A percentile compares a stretch with the other conserved stretches of the same genome.
phyloP scores from a whole-genome alignment of 2,113 vertebrate genomes.

The Fregata magnificens region DNA sequence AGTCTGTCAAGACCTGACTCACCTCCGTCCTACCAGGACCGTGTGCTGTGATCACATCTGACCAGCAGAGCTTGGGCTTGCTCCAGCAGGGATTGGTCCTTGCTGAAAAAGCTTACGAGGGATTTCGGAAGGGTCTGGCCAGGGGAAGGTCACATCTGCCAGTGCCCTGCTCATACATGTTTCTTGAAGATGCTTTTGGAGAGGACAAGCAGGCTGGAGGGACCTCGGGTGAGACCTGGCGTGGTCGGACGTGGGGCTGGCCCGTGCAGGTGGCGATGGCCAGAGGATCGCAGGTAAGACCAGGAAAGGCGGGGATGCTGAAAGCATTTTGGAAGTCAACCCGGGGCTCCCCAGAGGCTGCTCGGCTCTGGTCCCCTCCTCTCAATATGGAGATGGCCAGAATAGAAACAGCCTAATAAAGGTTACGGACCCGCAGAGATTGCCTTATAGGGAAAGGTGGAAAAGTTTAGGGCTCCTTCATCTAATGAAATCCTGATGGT shows the following conservation, averaged over 20 bases:
- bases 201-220: background rate
- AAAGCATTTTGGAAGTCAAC: background rate
- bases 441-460: background rate
- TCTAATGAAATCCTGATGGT: background rate
- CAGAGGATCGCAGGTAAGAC: background rate
- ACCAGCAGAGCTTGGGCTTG: background rate
- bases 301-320: background rate
- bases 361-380: background rate
- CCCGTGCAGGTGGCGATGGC: rapidly evolving
- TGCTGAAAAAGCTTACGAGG: background rate
- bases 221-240: background rate
- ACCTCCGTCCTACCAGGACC: background rate
- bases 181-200: background rate
- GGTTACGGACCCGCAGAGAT: background rate
- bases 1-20: background rate
- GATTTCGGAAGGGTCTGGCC: background rate
- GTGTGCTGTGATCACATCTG: background rate
- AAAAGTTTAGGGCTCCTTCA: background rate
- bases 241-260: rapidly evolving
- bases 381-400: background rate
- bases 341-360: background rate
- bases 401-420: slow-evolving; percentile 27
- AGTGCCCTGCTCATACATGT: rapidly evolving
- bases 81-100: rapidly evolving
- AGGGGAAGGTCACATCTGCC: background rate